Conservation (phyloP, 2,113 vertebrate species). For the Bagarius yarrelli region DNA sequence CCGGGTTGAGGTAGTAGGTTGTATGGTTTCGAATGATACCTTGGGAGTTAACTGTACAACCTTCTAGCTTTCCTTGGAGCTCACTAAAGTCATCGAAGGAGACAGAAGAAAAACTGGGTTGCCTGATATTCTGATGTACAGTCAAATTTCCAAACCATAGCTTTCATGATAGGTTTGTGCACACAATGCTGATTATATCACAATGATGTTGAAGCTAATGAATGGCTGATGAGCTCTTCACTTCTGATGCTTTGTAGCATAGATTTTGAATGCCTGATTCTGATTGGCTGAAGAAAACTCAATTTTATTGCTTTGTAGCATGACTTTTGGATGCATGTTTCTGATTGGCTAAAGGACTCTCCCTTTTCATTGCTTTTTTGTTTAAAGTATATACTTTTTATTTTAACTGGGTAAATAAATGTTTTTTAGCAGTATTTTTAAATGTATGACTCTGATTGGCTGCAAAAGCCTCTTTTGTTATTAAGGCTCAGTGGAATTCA, state of each 20-base stretch:
- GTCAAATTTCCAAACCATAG: neutral
- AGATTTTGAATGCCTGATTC: neutral
- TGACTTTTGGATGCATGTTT: no score
- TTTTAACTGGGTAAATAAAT: no score
- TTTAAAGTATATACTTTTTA: no score
- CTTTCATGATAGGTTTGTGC: neutral
- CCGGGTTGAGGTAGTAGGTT: slow-evolving; percentile 99
- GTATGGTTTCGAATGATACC: slow-evolving; percentile 99
- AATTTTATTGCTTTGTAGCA: no score
- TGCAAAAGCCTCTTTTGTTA: no score
- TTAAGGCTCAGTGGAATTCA: no score
- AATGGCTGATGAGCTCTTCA: no score
- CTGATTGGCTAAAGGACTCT: neutral
- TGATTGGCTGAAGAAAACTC: no score
- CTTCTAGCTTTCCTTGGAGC: slow-evolving; percentile 99
- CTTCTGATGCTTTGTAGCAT: no score
- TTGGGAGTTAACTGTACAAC: slow-evolving; percentile 99
- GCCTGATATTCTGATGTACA: neutral
- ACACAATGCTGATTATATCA: neutral
- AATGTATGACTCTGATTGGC: no score
- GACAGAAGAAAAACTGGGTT: neutral
- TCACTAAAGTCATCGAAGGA: slow-evolving; percentile 88
- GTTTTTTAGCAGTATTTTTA: no score
- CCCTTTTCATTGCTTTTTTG: neutral
- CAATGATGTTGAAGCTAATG: neutral